A percentile compares a stretch with the other conserved stretches of the same genome.
Evolutionary conservation across 1,140 invertebrate species (phyloP).

Genomic region (Cecropterus lyciades): DNA sequence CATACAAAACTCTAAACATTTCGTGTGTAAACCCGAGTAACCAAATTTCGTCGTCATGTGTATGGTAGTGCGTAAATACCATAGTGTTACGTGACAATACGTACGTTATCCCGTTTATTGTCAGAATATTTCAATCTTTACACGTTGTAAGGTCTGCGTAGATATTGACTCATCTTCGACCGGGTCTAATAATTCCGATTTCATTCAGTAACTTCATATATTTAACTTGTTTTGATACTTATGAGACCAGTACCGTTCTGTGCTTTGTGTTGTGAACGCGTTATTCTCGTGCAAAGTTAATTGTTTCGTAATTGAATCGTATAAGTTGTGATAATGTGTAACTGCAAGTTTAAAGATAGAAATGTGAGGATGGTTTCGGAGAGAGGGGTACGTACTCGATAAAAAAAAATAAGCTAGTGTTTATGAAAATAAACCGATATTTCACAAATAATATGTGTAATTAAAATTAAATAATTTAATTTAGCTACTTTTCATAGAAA

Average conservation of each 20-base stretch:
- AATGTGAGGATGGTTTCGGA: slow-evolving; percentile 37
- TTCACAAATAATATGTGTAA: no score
- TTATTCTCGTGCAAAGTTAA: slow-evolving; percentile 25
- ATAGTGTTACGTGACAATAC: slow-evolving; percentile 4
- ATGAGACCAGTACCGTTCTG: slow-evolving; percentile 50
- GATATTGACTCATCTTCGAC: slow-evolving; percentile 51
- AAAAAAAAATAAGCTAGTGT: neutral
- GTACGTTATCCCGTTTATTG: slow-evolving; percentile 3
- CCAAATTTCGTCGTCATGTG: no score
- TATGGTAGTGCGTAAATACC: no score
- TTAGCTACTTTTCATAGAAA: no score
- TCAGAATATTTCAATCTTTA: slow-evolving; percentile 4
- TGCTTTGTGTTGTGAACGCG: slow-evolving; percentile 44
- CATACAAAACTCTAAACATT: no score
- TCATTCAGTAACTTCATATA: slow-evolving; percentile 48
- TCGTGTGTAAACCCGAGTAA: no score
- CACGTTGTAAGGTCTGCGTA: slow-evolving; percentile 24
- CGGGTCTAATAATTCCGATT: slow-evolving; percentile 49
- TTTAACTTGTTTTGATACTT: slow-evolving; percentile 52
- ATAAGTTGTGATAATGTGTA: slow-evolving; percentile 45
- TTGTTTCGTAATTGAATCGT: slow-evolving; percentile 10
- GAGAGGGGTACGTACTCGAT: slow-evolving; percentile 40
- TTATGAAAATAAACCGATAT: neutral
- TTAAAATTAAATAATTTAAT: no score
- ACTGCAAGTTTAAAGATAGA: slow-evolving; percentile 42